Evolutionary conservation across 92 coral and sea anemone genomes (phyloP).

Genomic region (Parazoanthus atlanticus): DNA sequence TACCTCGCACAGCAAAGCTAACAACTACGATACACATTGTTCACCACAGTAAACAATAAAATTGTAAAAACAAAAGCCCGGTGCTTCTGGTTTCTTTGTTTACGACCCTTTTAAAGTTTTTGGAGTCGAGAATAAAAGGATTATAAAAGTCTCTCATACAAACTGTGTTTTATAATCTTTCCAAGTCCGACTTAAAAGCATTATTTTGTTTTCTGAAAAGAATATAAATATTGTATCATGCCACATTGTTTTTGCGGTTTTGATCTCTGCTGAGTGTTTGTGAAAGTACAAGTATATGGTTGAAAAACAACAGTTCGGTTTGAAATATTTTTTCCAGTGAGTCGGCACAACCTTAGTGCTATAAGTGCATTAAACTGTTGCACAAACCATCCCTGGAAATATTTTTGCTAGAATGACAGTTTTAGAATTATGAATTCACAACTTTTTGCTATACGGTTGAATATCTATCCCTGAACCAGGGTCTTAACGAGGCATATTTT

Average conservation of each 20-base stretch:
- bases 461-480: no score
- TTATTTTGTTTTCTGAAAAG: not conserved
- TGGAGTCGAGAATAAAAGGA: not conserved
- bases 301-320: not conserved
- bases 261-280: constrained; percentile 1
- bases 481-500: no score
- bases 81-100: not conserved
- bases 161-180: not conserved
- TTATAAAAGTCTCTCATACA: not conserved
- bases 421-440: no score
- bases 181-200: not conserved
- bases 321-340: not conserved
- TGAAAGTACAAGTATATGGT: constrained; percentile 4
- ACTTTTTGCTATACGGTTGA: no score
- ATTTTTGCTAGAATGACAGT: not conserved
- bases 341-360: not conserved
- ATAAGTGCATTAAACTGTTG: not conserved
- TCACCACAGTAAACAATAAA: not conserved
- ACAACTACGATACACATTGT: not conserved
- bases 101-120: no score
- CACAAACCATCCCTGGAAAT: not conserved
- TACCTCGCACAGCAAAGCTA: not conserved
- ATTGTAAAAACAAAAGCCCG: not conserved
- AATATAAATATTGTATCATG: not conserved
- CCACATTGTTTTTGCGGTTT: constrained; percentile 25